Evolutionary conservation across 2,113 vertebrate genomes (phyloP).

Genomic region (Seriola dumerili): DNA sequence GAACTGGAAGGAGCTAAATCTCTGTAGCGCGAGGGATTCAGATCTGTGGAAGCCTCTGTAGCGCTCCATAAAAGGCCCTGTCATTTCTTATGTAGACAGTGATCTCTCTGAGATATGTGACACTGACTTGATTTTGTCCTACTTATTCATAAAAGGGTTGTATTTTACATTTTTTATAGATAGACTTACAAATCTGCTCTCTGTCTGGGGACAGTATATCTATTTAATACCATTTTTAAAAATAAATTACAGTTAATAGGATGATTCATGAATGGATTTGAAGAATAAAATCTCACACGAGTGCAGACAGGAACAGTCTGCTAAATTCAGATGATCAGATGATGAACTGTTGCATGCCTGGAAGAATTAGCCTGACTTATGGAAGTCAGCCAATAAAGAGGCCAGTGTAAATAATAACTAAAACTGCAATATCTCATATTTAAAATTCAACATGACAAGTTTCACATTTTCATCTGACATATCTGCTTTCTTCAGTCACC

Average conservation of each 20-base stretch:
- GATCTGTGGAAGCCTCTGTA: neutral
- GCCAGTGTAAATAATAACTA: neutral
- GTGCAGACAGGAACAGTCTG: slow-evolving; percentile 18
- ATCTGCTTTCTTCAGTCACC: neutral
- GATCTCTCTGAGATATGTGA: slow-evolving; percentile 8
- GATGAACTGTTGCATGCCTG: slow-evolving; percentile 16
- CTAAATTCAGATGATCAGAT: slow-evolving; percentile 22
- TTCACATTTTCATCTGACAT: neutral
- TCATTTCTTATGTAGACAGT: slow-evolving; percentile 3
- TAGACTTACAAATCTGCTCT: neutral
- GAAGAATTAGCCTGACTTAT: slow-evolving; percentile 1
- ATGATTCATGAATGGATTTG: neutral
- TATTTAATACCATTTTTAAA: slow-evolving; percentile 23
- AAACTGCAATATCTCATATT: no score
- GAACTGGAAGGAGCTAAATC: slow-evolving; percentile 18
- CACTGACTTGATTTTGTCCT: slow-evolving; percentile 8
- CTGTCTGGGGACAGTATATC: neutral
- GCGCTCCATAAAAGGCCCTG: slow-evolving; percentile 5
- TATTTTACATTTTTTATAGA: neutral
- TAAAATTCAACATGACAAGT: neutral
- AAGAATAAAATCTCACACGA: neutral
- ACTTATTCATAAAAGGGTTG: neutral
- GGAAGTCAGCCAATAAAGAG: neutral
- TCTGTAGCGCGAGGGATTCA: neutral
- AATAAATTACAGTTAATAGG: slow-evolving; percentile 13